Evolutionary conservation across 2,113 vertebrate species (phyloP).

Genomic region (Amblyornis subalaris): DNA sequence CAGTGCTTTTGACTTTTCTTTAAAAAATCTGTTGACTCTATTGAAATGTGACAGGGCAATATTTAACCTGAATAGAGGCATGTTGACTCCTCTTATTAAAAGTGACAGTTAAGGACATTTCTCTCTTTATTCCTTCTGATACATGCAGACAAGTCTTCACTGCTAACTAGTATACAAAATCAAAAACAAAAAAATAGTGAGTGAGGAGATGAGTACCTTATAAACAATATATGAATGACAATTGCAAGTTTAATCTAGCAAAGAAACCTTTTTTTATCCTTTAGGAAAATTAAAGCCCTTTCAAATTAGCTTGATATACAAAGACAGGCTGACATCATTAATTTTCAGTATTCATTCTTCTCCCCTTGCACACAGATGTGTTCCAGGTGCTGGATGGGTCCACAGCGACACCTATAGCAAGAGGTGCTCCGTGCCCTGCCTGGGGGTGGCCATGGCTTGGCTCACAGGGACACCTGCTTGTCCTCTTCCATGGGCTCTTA

Average conservation of each 20-base stretch:
- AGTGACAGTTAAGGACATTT: constrained; percentile 94
- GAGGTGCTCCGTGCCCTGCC: background rate
- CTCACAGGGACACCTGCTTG: background rate
- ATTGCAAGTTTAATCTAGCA: constrained; percentile 97
- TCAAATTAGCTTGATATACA: constrained; percentile 83
- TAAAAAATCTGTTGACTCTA: constrained; percentile 95
- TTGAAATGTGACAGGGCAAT: constrained; percentile 95
- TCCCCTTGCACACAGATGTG: background rate
- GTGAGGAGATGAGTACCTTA: constrained; percentile 85
- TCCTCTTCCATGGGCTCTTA: background rate
- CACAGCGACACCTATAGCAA: constrained; percentile 69
- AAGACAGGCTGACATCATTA: constrained; percentile 83
- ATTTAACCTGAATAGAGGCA: constrained; percentile 95
- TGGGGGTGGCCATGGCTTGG: background rate
- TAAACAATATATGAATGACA: constrained; percentile 99
- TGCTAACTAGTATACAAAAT: constrained; percentile 93
- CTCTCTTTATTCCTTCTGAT: constrained; percentile 94
- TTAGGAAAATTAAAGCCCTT: constrained; percentile 87
- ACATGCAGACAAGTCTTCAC: constrained; percentile 88
- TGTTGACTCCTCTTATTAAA: constrained; percentile 96
- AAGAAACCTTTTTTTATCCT: constrained; percentile 88
- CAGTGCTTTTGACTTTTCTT: constrained; percentile 90
- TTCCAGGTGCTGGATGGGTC: constrained; percentile 34
- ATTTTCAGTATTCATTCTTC: constrained; percentile 68
- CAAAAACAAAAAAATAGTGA: constrained; percentile 91